Conservation (phyloP, 2,797 vertebrate genomes). For the Schizopygopsis pylzovi region DNA sequence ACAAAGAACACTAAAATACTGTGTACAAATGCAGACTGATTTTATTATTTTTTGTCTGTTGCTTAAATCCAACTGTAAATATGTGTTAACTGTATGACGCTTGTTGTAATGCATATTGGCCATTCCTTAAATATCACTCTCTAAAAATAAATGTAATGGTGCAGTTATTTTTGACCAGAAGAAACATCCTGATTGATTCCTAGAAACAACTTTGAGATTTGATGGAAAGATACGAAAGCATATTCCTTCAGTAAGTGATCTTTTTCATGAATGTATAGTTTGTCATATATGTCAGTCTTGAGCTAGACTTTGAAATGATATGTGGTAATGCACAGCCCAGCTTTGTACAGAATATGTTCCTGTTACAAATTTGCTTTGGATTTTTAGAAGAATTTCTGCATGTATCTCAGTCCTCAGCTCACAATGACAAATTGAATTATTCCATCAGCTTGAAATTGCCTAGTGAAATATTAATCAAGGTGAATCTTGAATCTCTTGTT, state of each 20-base stretch:
- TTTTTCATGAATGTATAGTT: background rate
- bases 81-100: background rate
- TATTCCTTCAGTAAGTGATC: conserved; percentile 1
- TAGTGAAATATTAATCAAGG: conserved; percentile 73
- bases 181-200: background rate
- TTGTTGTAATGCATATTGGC: background rate
- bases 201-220: background rate
- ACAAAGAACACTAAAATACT: background rate
- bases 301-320: background rate
- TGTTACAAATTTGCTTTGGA: background rate
- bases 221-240: background rate
- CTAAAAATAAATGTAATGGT: background rate
- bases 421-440: conserved; percentile 41
- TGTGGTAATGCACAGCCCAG: background rate
- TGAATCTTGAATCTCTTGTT: conserved; percentile 67
- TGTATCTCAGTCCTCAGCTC: conserved; percentile 7
- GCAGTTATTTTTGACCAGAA: background rate
- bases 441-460: conserved; percentile 59
- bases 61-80: background rate
- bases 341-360: background rate
- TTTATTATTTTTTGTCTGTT: background rate
- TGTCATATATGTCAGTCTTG: background rate
- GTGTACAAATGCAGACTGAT: too few relatives aligned
- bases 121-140: background rate
- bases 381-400: conserved; percentile 20